Percentiles rank a stretch among this genome's conserved stretches.
These are phyloP conservation scores for Campylorhamphus procurvoides DNA, from an alignment of 2,113 vertebrate genomes.

Conservation along the genomic window DNA sequence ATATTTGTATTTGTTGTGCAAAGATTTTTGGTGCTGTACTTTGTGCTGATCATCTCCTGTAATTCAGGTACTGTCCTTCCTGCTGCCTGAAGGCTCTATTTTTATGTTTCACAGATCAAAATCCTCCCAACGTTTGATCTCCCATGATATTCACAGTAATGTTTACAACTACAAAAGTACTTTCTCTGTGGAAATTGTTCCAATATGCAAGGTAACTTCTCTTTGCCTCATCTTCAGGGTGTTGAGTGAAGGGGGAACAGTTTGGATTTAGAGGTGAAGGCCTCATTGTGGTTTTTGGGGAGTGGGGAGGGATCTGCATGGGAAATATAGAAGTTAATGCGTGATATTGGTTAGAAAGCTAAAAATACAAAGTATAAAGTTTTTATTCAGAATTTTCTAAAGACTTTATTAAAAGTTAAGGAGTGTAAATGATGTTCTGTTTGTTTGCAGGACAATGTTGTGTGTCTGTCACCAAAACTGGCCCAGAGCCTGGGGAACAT, in stretches of 20 bases:
- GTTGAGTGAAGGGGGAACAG: neutral
- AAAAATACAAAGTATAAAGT: rapidly evolving
- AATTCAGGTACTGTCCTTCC: neutral
- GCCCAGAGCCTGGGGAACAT: constrained; percentile 96
- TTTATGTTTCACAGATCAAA: constrained; percentile 81
- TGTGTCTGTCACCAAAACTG: constrained; percentile 92
- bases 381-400: neutral
- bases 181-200: constrained; percentile 96
- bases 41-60: neutral
- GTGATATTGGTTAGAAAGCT: neutral
- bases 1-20: neutral
- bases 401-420: neutral
- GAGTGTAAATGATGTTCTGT: neutral
- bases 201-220: constrained; percentile 90
- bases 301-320: rapidly evolving
- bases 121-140: constrained; percentile 93
- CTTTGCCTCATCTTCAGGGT: neutral
- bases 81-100: neutral
- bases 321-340: neutral
- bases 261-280: neutral
- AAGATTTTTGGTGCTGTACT: neutral
- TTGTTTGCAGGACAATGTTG: constrained; percentile 89
- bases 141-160: constrained; percentile 95
- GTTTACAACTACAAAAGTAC: constrained; percentile 98
- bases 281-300: neutral